phyloP scores from a whole-genome alignment of 92 coral and sea anemone species.

The Porites evermanni region DNA sequence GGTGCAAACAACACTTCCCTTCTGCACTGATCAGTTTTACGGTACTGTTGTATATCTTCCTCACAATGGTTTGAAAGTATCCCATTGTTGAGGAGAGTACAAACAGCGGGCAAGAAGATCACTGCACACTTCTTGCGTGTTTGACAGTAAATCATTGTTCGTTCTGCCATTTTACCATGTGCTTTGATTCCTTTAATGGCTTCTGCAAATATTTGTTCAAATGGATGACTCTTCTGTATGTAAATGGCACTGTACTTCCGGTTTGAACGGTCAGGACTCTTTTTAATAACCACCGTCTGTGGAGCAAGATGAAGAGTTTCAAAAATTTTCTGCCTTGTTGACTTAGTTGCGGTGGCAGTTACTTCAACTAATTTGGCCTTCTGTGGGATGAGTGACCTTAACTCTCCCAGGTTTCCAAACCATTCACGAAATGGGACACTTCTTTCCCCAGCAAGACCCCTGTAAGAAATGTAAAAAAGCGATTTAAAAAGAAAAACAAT shows the following conservation, averaged over 20 bases:
- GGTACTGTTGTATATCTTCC: slow-evolving; percentile 30
- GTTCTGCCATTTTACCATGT: neutral
- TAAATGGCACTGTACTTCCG: slow-evolving; percentile 35
- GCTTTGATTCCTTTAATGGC: slow-evolving; percentile 17
- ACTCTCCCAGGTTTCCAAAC: slow-evolving; percentile 60
- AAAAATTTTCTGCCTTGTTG: slow-evolving; percentile 20
- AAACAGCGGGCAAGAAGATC: slow-evolving; percentile 21
- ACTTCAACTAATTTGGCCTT: slow-evolving; percentile 29
- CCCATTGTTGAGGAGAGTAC: slow-evolving; percentile 37
- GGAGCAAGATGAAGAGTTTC: slow-evolving; percentile 17
- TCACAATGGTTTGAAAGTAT: slow-evolving; percentile 32
- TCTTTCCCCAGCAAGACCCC: slow-evolving; percentile 41
- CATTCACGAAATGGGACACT: slow-evolving; percentile 56
- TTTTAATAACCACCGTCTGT: slow-evolving; percentile 26
- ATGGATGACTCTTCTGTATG: slow-evolving; percentile 6
- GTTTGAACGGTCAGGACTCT: slow-evolving; percentile 53
- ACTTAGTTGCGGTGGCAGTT: slow-evolving; percentile 46
- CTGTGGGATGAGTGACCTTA: slow-evolving; percentile 49
- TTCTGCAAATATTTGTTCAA: slow-evolving; percentile 39
- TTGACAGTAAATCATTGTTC: no score
- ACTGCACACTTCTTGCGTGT: slow-evolving; percentile 55
- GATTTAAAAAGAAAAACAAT: neutral
- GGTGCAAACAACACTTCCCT: slow-evolving; percentile 18
- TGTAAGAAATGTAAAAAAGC: neutral
- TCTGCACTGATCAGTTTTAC: slow-evolving; percentile 37